Conservation (phyloP, 2,797 vertebrate genomes). For the Mycteria americana region DNA sequence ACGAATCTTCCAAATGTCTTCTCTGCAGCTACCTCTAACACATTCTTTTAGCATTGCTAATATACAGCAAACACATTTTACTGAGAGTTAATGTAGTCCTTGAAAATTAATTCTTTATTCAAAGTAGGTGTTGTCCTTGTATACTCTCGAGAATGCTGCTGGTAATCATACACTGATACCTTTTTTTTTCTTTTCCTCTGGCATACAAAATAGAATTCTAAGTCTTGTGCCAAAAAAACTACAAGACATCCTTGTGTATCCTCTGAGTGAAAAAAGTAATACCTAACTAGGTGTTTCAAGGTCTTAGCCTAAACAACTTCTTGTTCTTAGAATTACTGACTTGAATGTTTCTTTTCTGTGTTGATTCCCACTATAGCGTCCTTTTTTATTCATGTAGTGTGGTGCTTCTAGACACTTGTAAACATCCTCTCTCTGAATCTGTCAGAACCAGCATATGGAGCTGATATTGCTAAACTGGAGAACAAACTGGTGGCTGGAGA, state of each 20-base stretch:
- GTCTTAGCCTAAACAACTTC: not conserved
- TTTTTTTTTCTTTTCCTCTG: not conserved
- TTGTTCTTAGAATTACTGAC: not conserved
- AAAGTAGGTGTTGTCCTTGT: not conserved
- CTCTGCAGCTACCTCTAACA: not conserved
- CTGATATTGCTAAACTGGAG: conserved; percentile 82
- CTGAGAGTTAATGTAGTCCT: not conserved
- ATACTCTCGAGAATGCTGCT: not conserved
- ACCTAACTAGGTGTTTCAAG: not conserved
- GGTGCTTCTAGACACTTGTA: conserved; percentile 83
- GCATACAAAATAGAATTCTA: not conserved
- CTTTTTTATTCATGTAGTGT: conserved; percentile 67
- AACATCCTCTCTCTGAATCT: conserved; percentile 85
- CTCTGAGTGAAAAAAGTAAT: not conserved
- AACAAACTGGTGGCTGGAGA: conserved; percentile 83
- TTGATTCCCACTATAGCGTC: not conserved
- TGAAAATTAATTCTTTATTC: not conserved
- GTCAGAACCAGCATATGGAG: conserved; percentile 85
- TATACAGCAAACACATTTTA: not conserved
- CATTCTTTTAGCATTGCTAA: not conserved
- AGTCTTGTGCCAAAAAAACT: not conserved
- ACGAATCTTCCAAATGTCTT: not conserved
- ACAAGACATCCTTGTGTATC: not conserved
- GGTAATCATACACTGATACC: not conserved
- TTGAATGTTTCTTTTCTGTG: not conserved